Conservation (phyloP, 2,888 invertebrate genomes). For the Xylocampa areola region DNA sequence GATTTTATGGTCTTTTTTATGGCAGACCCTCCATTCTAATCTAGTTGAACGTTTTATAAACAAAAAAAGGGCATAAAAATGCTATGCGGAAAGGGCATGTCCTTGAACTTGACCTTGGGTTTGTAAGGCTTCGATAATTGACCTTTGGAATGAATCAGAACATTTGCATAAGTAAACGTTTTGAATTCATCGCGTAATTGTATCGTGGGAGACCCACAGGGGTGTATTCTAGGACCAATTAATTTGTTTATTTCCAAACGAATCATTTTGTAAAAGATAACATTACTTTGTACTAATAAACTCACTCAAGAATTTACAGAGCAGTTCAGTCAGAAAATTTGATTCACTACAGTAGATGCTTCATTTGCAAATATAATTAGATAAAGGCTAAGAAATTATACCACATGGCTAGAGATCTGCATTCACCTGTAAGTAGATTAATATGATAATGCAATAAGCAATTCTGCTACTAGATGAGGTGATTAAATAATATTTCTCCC, state of each 20-base stretch:
- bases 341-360: too few species aligned
- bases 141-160: constrained; percentile 38
- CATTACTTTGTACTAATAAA: too few species aligned
- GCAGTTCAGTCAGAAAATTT: too few species aligned
- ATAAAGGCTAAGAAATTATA: constrained; percentile 1
- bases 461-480: not conserved
- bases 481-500: constrained; percentile 13
- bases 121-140: constrained; percentile 40
- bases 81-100: constrained; percentile 36
- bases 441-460: not conserved
- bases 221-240: constrained; percentile 1
- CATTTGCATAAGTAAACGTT: constrained; percentile 23
- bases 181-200: constrained; percentile 5
- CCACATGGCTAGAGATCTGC: constrained; percentile 1
- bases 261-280: too few species aligned
- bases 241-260: not conserved
- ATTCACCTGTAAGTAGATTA: constrained; percentile 3
- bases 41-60: constrained; percentile 64
- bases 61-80: constrained; percentile 57
- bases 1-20: constrained; percentile 71
- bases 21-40: constrained; percentile 67
- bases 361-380: constrained; percentile 3
- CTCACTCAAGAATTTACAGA: too few species aligned
- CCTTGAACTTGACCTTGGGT: constrained; percentile 42
- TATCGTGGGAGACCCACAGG: constrained; percentile 8